Conservation (phyloP, 1,140 invertebrate species). For the Trichonephila clavipes region DNA sequence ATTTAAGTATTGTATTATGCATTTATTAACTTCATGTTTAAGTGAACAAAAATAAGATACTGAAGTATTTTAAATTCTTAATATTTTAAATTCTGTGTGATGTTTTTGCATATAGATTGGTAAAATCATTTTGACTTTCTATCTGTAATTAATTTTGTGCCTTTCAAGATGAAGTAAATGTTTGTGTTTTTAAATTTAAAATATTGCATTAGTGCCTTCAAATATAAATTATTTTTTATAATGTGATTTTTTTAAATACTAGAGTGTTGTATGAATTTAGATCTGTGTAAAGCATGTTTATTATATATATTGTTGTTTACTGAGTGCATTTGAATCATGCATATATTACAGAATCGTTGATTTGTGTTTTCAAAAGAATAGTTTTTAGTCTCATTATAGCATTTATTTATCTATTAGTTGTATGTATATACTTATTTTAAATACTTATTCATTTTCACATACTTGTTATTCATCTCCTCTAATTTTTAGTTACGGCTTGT, state of each 20-base stretch:
- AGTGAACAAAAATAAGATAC: neutral
- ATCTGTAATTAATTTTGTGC: neutral
- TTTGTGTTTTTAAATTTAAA: neutral
- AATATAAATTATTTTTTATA: slow-evolving; percentile 13
- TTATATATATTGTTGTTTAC: neutral
- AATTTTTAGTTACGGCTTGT: neutral
- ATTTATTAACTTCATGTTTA: neutral
- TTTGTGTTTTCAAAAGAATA: neutral
- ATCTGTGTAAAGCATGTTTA: neutral
- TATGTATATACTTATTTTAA: slow-evolving; percentile 7
- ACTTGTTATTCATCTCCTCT: neutral
- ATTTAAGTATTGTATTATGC: neutral
- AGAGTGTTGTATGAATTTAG: neutral
- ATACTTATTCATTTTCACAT: neutral
- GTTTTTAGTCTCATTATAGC: slow-evolving; percentile 9
- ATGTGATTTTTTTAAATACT: neutral
- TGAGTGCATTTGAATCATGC: neutral
- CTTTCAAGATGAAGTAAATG: no score
- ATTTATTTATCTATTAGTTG: slow-evolving; percentile 17
- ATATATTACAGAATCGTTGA: neutral
- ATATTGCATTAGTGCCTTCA: neutral
- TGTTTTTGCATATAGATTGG: neutral
- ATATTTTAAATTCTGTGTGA: neutral
- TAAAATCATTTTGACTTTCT: neutral
- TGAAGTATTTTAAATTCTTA: neutral